Conservation (phyloP, 2,797 vertebrate species). For the Aeoliscus strigatus region DNA sequence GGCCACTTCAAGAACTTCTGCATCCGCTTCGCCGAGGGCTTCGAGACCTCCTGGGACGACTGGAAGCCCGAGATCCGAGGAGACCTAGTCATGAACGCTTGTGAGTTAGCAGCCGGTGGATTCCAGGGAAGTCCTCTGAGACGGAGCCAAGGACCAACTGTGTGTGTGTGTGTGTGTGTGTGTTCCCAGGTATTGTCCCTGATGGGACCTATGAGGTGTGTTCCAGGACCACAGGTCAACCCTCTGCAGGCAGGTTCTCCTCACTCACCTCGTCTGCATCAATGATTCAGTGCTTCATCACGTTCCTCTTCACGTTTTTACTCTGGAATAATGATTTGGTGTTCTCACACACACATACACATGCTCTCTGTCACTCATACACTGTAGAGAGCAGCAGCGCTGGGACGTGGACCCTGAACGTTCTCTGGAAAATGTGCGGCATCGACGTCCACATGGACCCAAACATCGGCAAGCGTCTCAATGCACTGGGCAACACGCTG, state of each 20-base stretch:
- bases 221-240: slow-evolving; percentile 93
- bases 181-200: slow-evolving; percentile 87
- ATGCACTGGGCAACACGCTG: slow-evolving; percentile 93
- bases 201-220: slow-evolving; percentile 99
- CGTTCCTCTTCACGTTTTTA: too few species aligned
- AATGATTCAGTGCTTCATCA: too few species aligned
- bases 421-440: slow-evolving; percentile 99
- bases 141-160: not conserved
- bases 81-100: slow-evolving; percentile 96
- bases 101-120: too few species aligned
- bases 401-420: slow-evolving; percentile 97
- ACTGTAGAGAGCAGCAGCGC: slow-evolving; percentile 92
- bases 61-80: slow-evolving; percentile 95
- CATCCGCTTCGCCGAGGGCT: slow-evolving; percentile 97
- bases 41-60: slow-evolving; percentile 98
- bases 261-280: slow-evolving; percentile 11
- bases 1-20: slow-evolving; percentile 99
- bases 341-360: too few species aligned
- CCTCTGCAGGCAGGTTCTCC: slow-evolving; percentile 83
- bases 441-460: slow-evolving; percentile 99
- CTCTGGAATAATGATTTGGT: too few species aligned
- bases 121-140: too few species aligned
- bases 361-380: not conserved
- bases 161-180: slow-evolving; percentile 5
- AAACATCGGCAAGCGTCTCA: slow-evolving; percentile 95